Base-by-base conservation (phyloP, 2,113 vertebrate species). In the Uria lomvia region DNA sequence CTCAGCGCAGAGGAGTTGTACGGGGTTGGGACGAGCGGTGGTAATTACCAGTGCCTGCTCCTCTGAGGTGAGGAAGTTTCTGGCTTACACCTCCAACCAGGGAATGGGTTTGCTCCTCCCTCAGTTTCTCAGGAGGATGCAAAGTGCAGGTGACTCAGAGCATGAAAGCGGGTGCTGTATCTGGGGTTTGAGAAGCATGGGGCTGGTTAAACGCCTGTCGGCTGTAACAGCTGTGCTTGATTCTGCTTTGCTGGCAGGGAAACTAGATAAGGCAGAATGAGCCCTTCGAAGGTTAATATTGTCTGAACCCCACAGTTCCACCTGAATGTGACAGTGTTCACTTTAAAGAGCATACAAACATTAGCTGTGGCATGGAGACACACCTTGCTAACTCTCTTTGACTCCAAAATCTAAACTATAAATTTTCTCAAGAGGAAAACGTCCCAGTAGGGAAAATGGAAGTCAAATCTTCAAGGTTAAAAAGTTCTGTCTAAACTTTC, bases 321-420 rank as follows among this genome's bases (percentile, higher is more conserved):
- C 6, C 63, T 42, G 34, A 17, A 12, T 0, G 0, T 15, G 10
- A 29, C 10, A 7, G 19, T 1, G 27, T 59, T 70, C n/a, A 2
- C 52, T 82, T 11, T 10, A 77, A 55, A 6, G 52, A 65, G 49
- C 22, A 5, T 34, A 38, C 58, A 18, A 19, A 17, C 5, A 3
- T 5, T 16, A 36, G 21, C 45, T 16, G 6, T 62, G 26, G 32
- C 47, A 23, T 13, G 40, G 32, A 34, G 65, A 19, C 70, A 30
- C 15, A 0, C n/a, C 34, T 9, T 66, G 32, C 29, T 36, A 3
- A 22, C 15, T 43, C 53, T 72, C 38, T 43, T 24, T 3, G 36
- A 5, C 67, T 56, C 66, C 42, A 38, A 62, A 14, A 34, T 5
- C 15, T 8, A 3, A 74, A 50, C 5, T 1, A 24, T 0, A 34